Percentiles rank a stretch among this genome's conserved stretches.
These are phyloP conservation scores for Chymomyza fuscimana DNA, from an alignment of 2,888 invertebrate genomes.

Conservation along the genomic window DNA sequence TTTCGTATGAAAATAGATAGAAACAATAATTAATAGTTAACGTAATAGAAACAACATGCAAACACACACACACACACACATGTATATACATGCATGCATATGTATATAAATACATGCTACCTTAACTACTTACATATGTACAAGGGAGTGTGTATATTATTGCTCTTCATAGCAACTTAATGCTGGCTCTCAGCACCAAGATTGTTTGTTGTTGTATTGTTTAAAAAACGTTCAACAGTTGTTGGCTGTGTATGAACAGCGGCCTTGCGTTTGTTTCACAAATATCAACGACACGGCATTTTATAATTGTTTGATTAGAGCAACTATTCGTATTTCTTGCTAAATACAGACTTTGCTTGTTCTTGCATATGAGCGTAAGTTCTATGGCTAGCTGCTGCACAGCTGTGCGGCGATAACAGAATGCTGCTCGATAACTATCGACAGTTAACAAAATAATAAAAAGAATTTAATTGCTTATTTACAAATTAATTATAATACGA, in stretches of 20 bases:
- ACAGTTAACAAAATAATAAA: background rate
- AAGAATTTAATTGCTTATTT: too few species aligned
- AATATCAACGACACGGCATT: background rate
- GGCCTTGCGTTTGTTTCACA: background rate
- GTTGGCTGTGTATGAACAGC: background rate
- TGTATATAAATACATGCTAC: background rate
- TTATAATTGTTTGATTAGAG: background rate
- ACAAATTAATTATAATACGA: too few species aligned
- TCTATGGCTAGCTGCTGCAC: background rate
- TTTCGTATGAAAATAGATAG: conserved; percentile 10
- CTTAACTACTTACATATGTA: background rate
- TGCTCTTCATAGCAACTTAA: background rate
- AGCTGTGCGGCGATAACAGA: background rate
- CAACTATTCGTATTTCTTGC: background rate
- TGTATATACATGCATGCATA: background rate
- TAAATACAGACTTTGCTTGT: background rate
- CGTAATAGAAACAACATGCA: conserved; percentile 14
- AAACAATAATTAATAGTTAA: conserved; percentile 13
- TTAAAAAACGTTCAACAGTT: background rate
- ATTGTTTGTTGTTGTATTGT: background rate
- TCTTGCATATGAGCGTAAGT: background rate
- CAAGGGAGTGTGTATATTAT: background rate
- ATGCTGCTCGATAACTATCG: background rate
- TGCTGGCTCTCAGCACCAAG: background rate
- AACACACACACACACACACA: background rate